These are phyloP conservation scores for Cryptotermes secundus DNA, from an alignment of 1,140 invertebrate genomes.

Conservation along the genomic window DNA sequence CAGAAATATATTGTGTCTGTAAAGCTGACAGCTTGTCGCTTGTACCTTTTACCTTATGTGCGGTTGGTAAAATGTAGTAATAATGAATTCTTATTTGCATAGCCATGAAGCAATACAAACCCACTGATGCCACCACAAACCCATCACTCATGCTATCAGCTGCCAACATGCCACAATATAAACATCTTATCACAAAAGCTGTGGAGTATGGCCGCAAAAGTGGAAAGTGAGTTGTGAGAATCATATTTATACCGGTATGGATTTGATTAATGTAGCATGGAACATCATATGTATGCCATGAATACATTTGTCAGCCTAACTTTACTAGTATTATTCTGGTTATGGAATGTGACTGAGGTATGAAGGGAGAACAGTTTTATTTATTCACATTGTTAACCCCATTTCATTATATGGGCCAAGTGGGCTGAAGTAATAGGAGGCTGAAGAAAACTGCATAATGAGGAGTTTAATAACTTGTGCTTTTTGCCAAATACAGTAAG, in stretches of 20 bases:
- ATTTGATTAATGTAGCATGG: not conserved
- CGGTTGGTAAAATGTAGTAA: not conserved
- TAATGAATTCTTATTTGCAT: conserved; percentile 43
- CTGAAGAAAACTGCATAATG: too few species aligned
- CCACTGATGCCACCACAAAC: conserved; percentile 99
- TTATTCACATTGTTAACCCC: too few species aligned
- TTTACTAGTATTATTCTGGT: too few species aligned
- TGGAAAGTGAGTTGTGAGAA: conserved; percentile 60
- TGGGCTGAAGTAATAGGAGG: too few species aligned
- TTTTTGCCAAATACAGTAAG: too few species aligned
- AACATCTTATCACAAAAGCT: conserved; percentile 84
- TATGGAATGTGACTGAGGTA: too few species aligned
- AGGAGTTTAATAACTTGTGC: too few species aligned
- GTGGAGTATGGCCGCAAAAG: conserved; percentile 79
- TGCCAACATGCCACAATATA: conserved; percentile 88
- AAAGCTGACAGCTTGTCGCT: not conserved
- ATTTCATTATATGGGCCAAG: too few species aligned
- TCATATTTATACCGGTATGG: not conserved
- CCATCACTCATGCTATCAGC: conserved; percentile 95
- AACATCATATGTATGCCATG: too few species aligned
- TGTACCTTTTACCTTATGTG: not conserved
- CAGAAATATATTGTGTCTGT: not conserved
- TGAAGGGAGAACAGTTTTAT: too few species aligned
- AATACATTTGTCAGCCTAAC: too few species aligned
- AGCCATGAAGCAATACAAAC: conserved; percentile 96